phyloP scores from a whole-genome alignment of 2,797 vertebrate genomes.

The Sebastes alutus region DNA sequence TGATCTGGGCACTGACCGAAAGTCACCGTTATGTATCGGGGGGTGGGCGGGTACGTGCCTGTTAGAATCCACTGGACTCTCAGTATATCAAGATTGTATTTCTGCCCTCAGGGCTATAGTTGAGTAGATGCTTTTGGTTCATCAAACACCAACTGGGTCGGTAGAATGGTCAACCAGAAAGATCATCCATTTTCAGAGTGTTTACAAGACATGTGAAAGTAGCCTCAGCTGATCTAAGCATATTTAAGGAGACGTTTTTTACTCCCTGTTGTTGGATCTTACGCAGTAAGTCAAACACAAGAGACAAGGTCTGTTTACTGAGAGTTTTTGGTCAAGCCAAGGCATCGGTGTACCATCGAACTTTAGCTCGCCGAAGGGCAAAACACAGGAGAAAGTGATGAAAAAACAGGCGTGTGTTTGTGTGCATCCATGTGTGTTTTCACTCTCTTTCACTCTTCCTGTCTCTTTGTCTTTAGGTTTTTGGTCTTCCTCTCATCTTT shows the following conservation, averaged over 20 bases:
- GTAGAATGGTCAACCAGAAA: not conserved
- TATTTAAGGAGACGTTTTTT: not conserved
- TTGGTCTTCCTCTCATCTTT: conserved; percentile 25
- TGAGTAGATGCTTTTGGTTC: not conserved
- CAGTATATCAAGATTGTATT: not conserved
- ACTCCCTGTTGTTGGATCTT: not conserved
- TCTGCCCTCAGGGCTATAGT: not conserved
- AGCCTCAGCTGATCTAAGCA: not conserved
- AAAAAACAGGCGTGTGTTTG: not conserved
- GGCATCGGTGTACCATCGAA: not conserved
- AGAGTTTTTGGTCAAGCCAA: not conserved
- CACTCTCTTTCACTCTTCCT: conserved; percentile 6
- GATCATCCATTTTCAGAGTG: not conserved
- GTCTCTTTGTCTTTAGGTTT: conserved; percentile 3
- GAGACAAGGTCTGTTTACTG: not conserved
- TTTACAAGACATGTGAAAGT: not conserved
- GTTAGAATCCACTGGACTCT: not conserved
- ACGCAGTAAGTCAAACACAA: not conserved
- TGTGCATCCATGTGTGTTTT: not conserved
- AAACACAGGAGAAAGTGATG: not conserved
- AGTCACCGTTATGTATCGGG: not conserved
- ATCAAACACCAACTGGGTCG: not conserved
- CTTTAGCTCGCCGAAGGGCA: not conserved
- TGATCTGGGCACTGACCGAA: not conserved
- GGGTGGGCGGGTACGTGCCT: not conserved